Conservation (phyloP, 2,888 invertebrate genomes). For the Eupithecia centaureata region DNA sequence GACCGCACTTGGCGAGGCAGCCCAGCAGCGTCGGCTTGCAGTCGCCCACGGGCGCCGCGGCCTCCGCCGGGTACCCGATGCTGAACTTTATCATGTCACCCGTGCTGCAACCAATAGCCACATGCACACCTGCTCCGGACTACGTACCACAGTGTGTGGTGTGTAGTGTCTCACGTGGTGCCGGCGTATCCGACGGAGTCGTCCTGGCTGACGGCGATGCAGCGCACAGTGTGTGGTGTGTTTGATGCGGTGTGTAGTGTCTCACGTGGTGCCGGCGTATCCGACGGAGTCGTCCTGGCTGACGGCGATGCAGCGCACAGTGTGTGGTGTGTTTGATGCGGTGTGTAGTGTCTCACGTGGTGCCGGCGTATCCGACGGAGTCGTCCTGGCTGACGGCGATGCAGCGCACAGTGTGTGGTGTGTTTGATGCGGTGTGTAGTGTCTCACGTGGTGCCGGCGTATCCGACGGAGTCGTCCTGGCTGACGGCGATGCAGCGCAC, state of each 20-base stretch:
- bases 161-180: too few relatives aligned
- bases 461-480: constrained; percentile 88
- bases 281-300: too few relatives aligned
- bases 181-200: too few relatives aligned
- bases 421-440: background rate
- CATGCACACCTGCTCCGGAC: background rate
- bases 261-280: too few relatives aligned
- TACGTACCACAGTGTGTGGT: too few relatives aligned
- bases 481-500: constrained; percentile 90
- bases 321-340: background rate
- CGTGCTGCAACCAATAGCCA: constrained; percentile 59
- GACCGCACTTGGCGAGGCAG: constrained; percentile 86
- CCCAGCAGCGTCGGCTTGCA: constrained; percentile 85
- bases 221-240: too few relatives aligned
- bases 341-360: constrained; percentile 84
- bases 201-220: background rate
- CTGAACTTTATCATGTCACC: constrained; percentile 84
- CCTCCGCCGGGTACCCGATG: constrained; percentile 83
- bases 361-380: constrained; percentile 91
- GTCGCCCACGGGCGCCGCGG: constrained; percentile 73
- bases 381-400: constrained; percentile 55
- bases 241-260: too few relatives aligned
- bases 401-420: background rate
- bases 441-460: constrained; percentile 93
- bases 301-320: background rate